Conservation (phyloP, 2,888 invertebrate genomes). For the Parelbella ahira region DNA sequence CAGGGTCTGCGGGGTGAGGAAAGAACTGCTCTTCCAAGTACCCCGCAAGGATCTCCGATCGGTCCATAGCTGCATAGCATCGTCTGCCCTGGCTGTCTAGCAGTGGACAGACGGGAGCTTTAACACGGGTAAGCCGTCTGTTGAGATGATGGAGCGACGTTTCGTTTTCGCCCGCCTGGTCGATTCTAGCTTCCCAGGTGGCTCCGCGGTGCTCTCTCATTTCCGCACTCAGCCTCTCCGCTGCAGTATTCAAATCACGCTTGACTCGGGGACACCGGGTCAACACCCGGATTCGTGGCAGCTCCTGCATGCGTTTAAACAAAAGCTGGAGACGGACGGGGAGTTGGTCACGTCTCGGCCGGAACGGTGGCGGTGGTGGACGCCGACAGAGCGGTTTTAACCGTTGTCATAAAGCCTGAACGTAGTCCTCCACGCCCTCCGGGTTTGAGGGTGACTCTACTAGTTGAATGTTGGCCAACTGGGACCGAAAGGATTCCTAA, state of each 20-base stretch:
- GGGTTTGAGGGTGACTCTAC: too few species aligned
- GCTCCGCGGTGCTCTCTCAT: constrained; percentile 1
- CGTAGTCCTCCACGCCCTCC: too few species aligned
- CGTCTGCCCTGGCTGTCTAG: background rate
- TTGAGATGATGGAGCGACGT: background rate
- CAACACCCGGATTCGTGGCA: background rate
- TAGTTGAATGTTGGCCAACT: too few species aligned
- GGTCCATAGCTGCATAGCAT: background rate
- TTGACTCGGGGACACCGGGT: constrained; percentile 1
- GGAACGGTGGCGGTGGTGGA: background rate
- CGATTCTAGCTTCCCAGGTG: background rate
- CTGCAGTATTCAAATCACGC: background rate
- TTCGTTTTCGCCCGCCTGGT: background rate
- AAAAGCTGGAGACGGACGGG: too few species aligned
- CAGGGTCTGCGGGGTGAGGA: background rate
- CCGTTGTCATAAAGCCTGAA: fast-evolving
- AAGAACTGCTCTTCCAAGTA: too few species aligned
- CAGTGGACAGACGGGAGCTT: too few species aligned
- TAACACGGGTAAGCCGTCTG: background rate
- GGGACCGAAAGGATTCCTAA: background rate
- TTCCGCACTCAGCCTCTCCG: constrained; percentile 1
- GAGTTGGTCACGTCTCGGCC: background rate
- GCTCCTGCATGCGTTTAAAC: too few species aligned
- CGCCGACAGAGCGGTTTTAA: background rate
- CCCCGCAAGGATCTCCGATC: constrained; percentile 1